Conservation (phyloP, 2,797 vertebrate species). For the Chaetodon trifasciatus region DNA sequence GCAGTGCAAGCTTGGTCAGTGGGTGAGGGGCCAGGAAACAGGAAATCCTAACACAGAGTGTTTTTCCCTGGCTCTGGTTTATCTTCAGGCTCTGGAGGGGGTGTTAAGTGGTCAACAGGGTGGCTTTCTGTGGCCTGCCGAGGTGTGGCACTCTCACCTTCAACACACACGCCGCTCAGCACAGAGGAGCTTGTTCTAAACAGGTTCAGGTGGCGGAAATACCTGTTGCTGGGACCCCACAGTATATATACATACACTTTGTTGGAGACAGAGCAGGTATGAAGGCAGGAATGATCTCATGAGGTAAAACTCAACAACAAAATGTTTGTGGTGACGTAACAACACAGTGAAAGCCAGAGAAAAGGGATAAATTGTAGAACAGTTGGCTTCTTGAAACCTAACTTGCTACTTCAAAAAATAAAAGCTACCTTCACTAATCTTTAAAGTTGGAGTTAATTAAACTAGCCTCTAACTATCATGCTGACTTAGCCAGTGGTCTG, state of each 20-base stretch:
- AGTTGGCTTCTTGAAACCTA: neutral
- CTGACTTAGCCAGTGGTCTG: neutral
- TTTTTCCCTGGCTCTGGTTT: slow-evolving; percentile 47
- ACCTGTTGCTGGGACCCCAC: slow-evolving; percentile 21
- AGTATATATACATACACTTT: neutral
- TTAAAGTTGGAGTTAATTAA: neutral
- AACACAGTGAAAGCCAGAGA: neutral
- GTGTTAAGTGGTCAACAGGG: slow-evolving; percentile 26
- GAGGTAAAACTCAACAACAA: slow-evolving; percentile 2
- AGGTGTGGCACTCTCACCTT: slow-evolving; percentile 50
- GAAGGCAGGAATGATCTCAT: slow-evolving; percentile 5
- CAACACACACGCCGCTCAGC: slow-evolving; percentile 10
- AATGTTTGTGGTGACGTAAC: neutral
- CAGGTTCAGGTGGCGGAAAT: slow-evolving; percentile 24
- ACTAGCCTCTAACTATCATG: neutral
- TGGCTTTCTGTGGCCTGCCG: slow-evolving; percentile 39
- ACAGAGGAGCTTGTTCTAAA: slow-evolving; percentile 36
- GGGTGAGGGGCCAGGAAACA: slow-evolving; percentile 55
- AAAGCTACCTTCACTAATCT: neutral
- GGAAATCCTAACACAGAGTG: slow-evolving; percentile 63
- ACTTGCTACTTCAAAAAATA: neutral
- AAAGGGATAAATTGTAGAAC: neutral
- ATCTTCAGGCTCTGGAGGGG: slow-evolving; percentile 13
- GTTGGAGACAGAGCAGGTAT: neutral
- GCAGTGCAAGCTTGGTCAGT: slow-evolving; percentile 18